Evolutionary conservation across 2,797 vertebrate genomes (phyloP), one percentile per base, ranked within the genome.

Genomic region (Heliangelus exortis): DNA sequence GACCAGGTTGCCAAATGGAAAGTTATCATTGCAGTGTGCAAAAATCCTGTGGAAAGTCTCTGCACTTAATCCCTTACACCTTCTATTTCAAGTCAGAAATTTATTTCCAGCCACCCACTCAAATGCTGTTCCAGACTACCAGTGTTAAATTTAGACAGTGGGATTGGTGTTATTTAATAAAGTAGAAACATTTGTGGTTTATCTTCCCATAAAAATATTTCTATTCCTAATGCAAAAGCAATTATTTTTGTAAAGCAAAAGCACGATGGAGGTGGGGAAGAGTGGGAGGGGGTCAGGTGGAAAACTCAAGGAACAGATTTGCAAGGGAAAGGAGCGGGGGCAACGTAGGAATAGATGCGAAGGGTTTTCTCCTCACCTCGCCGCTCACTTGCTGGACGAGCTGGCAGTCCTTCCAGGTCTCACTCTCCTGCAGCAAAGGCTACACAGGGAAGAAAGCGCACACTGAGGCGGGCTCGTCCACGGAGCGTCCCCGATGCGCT

Each of bases 351-450:
- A 16, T 8, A 54, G 43, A 47, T 2, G 76, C 4, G 15, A 31
- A 84, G 36, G 59, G 20, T 11, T 15, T 20, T 43, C 84, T 47
- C 79, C 98, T 99, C 98, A 99, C 99, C 99, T 99, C 99, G 85
- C 96, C 95, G 96, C 96, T 98, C 97, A 99, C 99, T 98, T 98
- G 98, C 97, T 93, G 97, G 95, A 97, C 98, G 81, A 98, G 98
- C 74, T 91, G 97, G 78, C 98, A 96, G 92, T 97, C 97, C 84
- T 97, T 97, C 98, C 98, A 98, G 84, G 98, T 97, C 95, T 96
- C 95, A 69, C 97, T 97, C 96, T 98, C 98, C 94, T 98, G 98
- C 97, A 96, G 97, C 98, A 99, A 97, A 95, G 98, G 98, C 99
- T 99, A 96, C 97, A 97, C 80, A 76, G 91, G 73, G 58, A 18